phyloP scores from a whole-genome alignment of 2,888 invertebrate species.

The Junonia oenone region DNA sequence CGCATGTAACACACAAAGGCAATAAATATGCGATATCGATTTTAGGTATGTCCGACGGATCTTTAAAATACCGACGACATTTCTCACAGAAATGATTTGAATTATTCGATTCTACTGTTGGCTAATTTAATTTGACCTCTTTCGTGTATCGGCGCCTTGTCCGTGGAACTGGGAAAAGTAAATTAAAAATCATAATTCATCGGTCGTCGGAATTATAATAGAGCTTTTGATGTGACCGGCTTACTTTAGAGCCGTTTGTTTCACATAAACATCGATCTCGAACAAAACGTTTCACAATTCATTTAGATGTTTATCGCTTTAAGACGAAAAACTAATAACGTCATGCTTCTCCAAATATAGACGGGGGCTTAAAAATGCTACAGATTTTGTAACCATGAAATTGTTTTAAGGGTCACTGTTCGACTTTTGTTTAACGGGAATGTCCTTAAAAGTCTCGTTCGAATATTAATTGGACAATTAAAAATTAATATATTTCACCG shows the following conservation, averaged over 20 bases:
- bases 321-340: conserved; percentile 67
- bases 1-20: conserved; percentile 50
- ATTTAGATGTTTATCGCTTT: conserved; percentile 73
- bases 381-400: conserved; percentile 27
- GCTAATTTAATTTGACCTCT: conserved; percentile 2
- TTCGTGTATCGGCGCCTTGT: conserved; percentile 5
- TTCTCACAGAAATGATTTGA: conserved; percentile 49
- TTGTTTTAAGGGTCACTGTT: conserved; percentile 22
- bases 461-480: neutral
- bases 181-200: conserved; percentile 17
- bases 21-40: conserved; percentile 63
- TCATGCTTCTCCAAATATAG: conserved; percentile 42
- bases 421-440: neutral
- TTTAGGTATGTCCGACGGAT: conserved; percentile 54
- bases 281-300: conserved; percentile 60
- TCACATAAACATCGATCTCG: conserved; percentile 60
- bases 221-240: conserved; percentile 27
- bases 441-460: neutral
- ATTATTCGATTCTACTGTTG: conserved; percentile 33
- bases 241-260: conserved; percentile 57
- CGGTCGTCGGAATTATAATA: conserved; percentile 12
- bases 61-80: conserved; percentile 67
- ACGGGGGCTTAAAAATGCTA: conserved; percentile 26
- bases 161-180: conserved; percentile 7
- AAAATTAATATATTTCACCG: neutral